Evolutionary conservation across 2,888 invertebrate genomes (phyloP).

Genomic region (Lepetodrilus schrolli): DNA sequence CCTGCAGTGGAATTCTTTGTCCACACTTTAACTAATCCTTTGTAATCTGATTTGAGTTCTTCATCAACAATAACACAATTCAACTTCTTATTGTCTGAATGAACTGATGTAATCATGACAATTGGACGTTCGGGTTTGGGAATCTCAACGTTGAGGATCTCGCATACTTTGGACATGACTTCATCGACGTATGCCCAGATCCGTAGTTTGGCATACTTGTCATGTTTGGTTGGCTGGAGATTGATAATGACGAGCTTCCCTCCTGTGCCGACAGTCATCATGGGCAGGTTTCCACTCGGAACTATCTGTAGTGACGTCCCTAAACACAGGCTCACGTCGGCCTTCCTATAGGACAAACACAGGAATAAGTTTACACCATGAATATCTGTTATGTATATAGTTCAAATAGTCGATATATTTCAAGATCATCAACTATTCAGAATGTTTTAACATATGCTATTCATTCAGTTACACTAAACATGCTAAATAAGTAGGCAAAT

Average conservation of each 20-base stretch:
- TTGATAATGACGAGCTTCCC: constrained; percentile 95
- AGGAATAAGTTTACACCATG: too few species aligned
- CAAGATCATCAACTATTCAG: too few species aligned
- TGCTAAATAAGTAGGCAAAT: too few species aligned
- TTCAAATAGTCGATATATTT: too few species aligned
- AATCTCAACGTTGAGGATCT: constrained; percentile 83
- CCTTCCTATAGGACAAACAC: too few species aligned
- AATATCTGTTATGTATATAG: too few species aligned
- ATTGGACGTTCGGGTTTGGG: constrained; percentile 80
- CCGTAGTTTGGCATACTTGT: constrained; percentile 90
- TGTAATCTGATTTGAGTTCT: constrained; percentile 29
- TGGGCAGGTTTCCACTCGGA: constrained; percentile 95
- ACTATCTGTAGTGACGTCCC: constrained; percentile 98
- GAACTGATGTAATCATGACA: constrained; percentile 55
- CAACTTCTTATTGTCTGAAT: constrained; percentile 38
- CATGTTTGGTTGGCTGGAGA: constrained; percentile 97
- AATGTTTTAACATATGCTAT: too few species aligned
- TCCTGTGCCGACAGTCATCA: constrained; percentile 85
- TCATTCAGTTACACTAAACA: too few species aligned
- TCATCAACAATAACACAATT: constrained; percentile 4
- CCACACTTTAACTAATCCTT: not conserved
- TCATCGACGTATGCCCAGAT: constrained; percentile 93
- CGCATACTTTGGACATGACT: constrained; percentile 78
- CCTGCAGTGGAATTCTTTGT: not conserved
- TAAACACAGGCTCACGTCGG: constrained; percentile 93